Conservation (phyloP, 2,113 vertebrate species). For the Paramormyrops kingsleyae region DNA sequence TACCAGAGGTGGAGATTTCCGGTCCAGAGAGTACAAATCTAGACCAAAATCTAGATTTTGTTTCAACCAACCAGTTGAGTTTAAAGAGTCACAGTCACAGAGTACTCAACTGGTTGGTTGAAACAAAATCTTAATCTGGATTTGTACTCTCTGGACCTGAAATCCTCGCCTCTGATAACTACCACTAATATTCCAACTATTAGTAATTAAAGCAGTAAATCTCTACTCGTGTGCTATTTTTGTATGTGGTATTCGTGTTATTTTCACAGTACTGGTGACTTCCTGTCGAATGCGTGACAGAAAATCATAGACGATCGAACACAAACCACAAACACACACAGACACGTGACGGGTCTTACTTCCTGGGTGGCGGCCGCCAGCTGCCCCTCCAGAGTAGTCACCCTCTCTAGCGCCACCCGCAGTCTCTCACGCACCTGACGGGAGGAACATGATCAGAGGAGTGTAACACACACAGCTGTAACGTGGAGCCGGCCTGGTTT, state of each 20-base stretch:
- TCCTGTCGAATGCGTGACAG: background rate
- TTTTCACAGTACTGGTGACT: background rate
- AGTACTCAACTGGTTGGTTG: no score
- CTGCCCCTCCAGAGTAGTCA: constrained; percentile 83
- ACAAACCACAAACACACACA: constrained; percentile 26
- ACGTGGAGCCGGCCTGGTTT: background rate
- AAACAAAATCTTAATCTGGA: no score
- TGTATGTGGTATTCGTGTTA: background rate
- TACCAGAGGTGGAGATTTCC: no score
- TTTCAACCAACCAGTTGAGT: no score
- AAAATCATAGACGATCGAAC: background rate
- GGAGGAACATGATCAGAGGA: constrained; percentile 11
- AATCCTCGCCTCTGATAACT: background rate
- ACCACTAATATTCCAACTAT: no score
- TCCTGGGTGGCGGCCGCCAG: constrained; percentile 77
- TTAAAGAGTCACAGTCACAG: no score
- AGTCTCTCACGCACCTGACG: constrained; percentile 85
- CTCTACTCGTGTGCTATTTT: background rate
- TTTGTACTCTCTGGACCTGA: no score
- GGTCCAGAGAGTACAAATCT: no score
- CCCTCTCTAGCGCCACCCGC: constrained; percentile 82
- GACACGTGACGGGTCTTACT: constrained; percentile 52
- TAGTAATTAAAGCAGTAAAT: background rate
- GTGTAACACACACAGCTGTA: background rate
- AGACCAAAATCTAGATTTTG: no score